A percentile compares a stretch with the other conserved stretches of the same genome.
Conservation (phyloP, 2,888 invertebrate genomes). For the Atherix ibis region DNA sequence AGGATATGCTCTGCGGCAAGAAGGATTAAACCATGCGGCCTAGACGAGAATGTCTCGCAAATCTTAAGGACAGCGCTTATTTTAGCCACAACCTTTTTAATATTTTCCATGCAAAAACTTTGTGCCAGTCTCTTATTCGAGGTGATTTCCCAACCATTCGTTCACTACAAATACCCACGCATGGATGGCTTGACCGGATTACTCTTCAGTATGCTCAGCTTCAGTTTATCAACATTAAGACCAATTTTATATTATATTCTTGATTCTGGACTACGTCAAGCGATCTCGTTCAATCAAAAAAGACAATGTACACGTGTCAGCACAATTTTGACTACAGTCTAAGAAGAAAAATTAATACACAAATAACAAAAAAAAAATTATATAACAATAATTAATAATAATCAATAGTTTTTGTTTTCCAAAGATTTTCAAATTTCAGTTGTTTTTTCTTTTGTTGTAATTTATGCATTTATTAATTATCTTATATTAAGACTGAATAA, state of each 20-base stretch:
- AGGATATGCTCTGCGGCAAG: slow-evolving; percentile 5
- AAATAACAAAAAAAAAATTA: no score
- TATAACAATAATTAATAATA: no score
- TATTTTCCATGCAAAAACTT: slow-evolving; percentile 11
- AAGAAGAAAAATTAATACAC: no score
- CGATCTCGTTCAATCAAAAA: no score
- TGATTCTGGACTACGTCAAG: slow-evolving; percentile 6
- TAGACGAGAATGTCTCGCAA: slow-evolving; percentile 10
- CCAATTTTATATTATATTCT: slow-evolving; percentile 10
- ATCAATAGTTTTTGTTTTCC: no score
- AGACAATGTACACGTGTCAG: no score
- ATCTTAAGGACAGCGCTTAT: slow-evolving; percentile 10
- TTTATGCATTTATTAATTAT: no score
- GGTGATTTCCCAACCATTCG: slow-evolving; percentile 11
- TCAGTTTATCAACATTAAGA: slow-evolving; percentile 8
- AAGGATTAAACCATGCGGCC: slow-evolving; percentile 2
- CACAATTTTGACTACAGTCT: no score
- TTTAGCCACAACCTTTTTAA: slow-evolving; percentile 8
- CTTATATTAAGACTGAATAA: no score
- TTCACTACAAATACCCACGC: slow-evolving; percentile 11
- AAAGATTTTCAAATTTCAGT: no score
- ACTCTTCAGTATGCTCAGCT: slow-evolving; percentile 9
- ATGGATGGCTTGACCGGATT: slow-evolving; percentile 8
- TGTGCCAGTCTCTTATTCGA: slow-evolving; percentile 13
- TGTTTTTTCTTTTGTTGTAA: no score